Evolutionary conservation across 2,113 vertebrate species (phyloP), one percentile per base, ranked within the genome.

Genomic region (Hippoglossus stenolepis): DNA sequence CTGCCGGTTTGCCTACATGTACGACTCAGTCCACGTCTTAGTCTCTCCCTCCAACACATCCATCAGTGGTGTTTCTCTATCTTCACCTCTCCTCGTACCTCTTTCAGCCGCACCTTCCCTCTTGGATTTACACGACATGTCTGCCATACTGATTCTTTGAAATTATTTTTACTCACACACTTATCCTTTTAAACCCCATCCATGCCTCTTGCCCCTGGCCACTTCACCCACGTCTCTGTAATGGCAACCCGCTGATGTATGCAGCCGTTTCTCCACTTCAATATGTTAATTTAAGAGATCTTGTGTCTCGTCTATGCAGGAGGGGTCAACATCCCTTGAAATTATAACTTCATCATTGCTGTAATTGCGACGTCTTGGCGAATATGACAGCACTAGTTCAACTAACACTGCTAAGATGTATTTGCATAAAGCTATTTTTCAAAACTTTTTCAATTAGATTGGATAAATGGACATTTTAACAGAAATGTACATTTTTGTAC

Each of bases 211-310:
- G 70, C 73, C 83, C 74, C 73, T 28, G 67, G 62, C 58, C 81
- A 69, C 79, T 73, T 75, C 70, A 67, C 70, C 69, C 74, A 71
- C 71, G 66, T 63, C 58, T 49, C 72, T 59, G 49, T 91, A 81
- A 88, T 79, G 79, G 74, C 58, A 66, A 66, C 51, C 38, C 60
- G 18, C 28, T 88, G 79, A 87, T 88, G 54, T 88, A 75, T 85
- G 82, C 57, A 63, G 68, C 77, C 59, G 59, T 79, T 87, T 68
- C 47, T 59, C 23, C 77, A 69, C 62, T 79, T 24, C 70, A 56
- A 35, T 81, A 75, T 83, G 75, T 72, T 85, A 85, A 82, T 79
- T 81, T 40, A 59, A 82, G 53, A 65, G 71, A 73, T 77, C 61
- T 69, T 12, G 24, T 58, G 58, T 20, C 77, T 79, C 54, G 61